phyloP scores from a whole-genome alignment of 1,140 invertebrate species.

The Psix sp. region DNA sequence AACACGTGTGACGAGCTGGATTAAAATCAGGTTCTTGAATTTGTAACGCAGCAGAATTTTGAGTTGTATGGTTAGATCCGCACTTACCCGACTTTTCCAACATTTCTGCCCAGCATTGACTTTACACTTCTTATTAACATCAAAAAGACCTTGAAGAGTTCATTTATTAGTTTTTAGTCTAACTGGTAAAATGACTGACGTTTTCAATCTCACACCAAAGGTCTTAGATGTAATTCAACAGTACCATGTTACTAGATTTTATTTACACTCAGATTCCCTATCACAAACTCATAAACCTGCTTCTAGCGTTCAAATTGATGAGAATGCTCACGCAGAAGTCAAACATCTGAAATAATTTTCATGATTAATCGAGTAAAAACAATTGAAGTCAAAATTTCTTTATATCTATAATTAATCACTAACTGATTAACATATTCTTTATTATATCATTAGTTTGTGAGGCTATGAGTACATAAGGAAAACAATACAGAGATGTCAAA shows the following conservation, averaged over 20 bases:
- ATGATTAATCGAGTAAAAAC: neutral
- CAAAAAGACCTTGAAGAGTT: neutral
- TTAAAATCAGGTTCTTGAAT: neutral
- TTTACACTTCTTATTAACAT: neutral
- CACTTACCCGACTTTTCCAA: neutral
- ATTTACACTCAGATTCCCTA: neutral
- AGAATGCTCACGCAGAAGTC: neutral
- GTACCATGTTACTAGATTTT: neutral
- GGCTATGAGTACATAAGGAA: too few relatives aligned
- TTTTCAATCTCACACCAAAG: neutral
- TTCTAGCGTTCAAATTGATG: slow-evolving; percentile 2
- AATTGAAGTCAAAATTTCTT: neutral
- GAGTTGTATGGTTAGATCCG: slow-evolving; percentile 1
- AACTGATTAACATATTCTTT: too few relatives aligned
- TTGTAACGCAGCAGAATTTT: neutral
- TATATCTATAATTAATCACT: neutral
- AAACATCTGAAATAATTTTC: slow-evolving; percentile 1
- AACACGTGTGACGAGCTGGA: neutral
- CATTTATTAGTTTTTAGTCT: slow-evolving; percentile 3
- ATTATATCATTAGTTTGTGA: too few relatives aligned
- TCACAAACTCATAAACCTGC: neutral
- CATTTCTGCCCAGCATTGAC: slow-evolving; percentile 2
- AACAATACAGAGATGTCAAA: too few relatives aligned
- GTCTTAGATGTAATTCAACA: neutral
- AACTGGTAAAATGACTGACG: neutral